Base-by-base conservation (phyloP, 2,797 vertebrate genomes). In the Argyrosomus regius region DNA sequence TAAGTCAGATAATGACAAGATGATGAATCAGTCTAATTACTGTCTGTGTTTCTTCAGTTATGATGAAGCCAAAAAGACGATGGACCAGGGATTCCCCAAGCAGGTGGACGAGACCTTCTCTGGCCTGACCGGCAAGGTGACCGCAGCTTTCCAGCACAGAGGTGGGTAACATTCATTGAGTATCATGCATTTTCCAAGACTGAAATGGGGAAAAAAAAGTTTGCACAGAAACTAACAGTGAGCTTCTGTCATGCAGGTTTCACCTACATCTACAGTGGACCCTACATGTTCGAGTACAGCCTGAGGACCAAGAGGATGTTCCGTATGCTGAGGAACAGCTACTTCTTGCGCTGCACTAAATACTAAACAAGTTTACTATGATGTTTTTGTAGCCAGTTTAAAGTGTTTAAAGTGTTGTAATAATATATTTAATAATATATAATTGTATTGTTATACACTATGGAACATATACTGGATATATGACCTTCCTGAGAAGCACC, bases 31-130 rank as follows among this genome's bases (percentile, higher is more conserved):
- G 11, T 64, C 39, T 67, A 45, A 77, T 35, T n/a, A 20, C n/a
- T 65, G 10, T 49, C 11, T 75, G 16, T 60, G 49, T 69, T 59
- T 70, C 69, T 78, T 71, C 76, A 98, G 97, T 61, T 97, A 96
- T 68, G 94, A 98, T 43, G 96, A 97, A 77, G 85, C 46, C 41
- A 95, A 10, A n/a, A 85, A 72, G 50, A 80, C 80, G 1, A 92
- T 97, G 95, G 96, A 97, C 70, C 71, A 35, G 10, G 94, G 93
- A 56, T 96, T 87, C 74, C 96, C 96, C 49, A 95, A 87, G 87
- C 68, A 35, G 20, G 89, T 93, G 68, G 59, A 71, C 0, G 0
- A 84, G 22, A 83, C 66, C 45, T 97, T 97, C 64, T 84, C 91
- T 24, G 96, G 93, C 72, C 67, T 97, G 72, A 87, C 20, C 31